phyloP scores from a whole-genome alignment of 2,113 vertebrate genomes.

The Butorides virescens region DNA sequence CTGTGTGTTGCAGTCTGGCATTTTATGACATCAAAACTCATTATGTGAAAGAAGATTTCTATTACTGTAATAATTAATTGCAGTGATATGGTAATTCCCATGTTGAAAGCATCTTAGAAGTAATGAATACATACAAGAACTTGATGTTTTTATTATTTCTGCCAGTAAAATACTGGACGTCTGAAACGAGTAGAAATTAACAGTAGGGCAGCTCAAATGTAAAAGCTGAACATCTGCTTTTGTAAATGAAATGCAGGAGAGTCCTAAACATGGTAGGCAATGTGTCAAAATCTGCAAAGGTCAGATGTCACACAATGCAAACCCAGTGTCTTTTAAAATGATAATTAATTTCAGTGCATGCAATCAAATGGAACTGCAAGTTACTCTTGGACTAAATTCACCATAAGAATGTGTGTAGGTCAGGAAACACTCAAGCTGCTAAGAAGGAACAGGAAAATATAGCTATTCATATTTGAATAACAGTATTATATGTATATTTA shows the following conservation, averaged over 20 bases:
- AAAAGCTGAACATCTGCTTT: background rate
- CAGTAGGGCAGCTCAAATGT: background rate
- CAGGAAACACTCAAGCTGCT: background rate
- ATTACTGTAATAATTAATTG: background rate
- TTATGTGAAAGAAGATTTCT: background rate
- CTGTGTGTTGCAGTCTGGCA: background rate
- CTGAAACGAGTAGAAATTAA: background rate
- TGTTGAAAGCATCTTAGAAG: background rate
- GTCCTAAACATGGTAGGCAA: background rate
- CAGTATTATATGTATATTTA: background rate
- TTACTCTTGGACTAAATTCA: background rate
- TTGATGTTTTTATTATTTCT: background rate
- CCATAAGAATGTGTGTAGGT: background rate
- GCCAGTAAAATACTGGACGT: background rate
- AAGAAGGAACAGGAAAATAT: background rate
- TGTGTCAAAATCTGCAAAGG: background rate
- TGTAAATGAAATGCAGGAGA: background rate
- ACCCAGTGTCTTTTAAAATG: background rate
- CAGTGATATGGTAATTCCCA: background rate
- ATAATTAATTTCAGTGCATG: background rate
- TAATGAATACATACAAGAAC: background rate
- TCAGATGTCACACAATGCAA: background rate
- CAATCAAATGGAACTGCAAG: background rate
- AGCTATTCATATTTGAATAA: background rate
- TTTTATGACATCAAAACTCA: background rate